Evolutionary conservation across 92 coral and sea anemone species (phyloP).

Genomic region (Epizoanthus stellaris): DNA sequence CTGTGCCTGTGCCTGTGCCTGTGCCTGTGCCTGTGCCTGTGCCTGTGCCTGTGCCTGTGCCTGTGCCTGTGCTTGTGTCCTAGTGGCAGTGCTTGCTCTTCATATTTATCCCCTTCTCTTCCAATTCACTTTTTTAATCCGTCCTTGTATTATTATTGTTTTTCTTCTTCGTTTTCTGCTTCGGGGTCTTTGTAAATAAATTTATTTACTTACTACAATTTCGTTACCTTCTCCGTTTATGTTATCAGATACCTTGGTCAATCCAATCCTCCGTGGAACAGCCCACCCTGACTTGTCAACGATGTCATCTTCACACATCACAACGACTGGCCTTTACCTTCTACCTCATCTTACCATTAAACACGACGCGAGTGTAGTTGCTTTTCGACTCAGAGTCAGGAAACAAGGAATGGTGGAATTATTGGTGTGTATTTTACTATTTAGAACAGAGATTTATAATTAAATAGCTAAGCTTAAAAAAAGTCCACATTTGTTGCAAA

Average conservation of each 20-base stretch:
- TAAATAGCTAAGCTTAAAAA: neutral
- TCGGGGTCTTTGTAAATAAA: no score
- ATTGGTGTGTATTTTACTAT: constrained; percentile 1
- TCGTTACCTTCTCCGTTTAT: neutral
- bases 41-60: neutral
- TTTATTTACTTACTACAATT: no score
- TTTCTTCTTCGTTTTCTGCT: no score
- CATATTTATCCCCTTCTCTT: neutral
- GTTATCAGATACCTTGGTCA: neutral
- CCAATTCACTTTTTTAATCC: neutral
- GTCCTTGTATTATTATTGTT: neutral
- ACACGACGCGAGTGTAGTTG: neutral
- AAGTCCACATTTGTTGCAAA: neutral
- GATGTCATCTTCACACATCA: neutral
- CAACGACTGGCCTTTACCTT: constrained; percentile 7
- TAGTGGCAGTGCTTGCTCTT: neutral
- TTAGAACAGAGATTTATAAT: neutral
- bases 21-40: no score
- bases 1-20: no score
- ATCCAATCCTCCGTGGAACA: neutral
- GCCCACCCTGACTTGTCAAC: neutral
- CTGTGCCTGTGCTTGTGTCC: neutral
- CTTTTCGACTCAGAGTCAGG: neutral
- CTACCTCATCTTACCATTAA: constrained; percentile 1
- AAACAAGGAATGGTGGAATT: neutral